Base-by-base conservation (phyloP, 2,797 vertebrate genomes). In the Sitta carolinensis region DNA sequence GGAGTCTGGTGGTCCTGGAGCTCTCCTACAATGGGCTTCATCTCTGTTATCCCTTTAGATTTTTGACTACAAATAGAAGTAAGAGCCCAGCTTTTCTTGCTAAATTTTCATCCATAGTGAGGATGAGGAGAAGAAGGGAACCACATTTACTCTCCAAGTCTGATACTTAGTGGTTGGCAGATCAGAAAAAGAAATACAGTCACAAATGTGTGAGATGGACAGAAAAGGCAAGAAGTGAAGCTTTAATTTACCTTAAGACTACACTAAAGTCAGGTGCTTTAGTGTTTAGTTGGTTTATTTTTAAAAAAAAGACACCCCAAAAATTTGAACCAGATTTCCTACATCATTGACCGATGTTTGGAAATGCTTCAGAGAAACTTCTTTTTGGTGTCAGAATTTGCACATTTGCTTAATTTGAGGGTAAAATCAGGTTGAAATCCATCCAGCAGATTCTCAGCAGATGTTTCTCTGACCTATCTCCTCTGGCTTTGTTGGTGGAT, bases 361-460 rank as follows among this genome's bases (percentile, higher is more conserved):
- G 84, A 96, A 91, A n/a, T 38, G 50, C 54, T 90, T 89, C 86
- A 94, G 72, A 92, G 82, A 76, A 93, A 50, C 34, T 30, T 69
- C 17, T 40, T 75, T 63, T 29, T 81, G 64, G 82, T 91, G 89
- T 82, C 63, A 85, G 92, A 83, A 92, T 91, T 92, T 82, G 48
- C 84, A 94, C 58, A 10, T 78, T 92, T 92, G 16, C 40, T 55
- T 93, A 91, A 92, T 88, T 84, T 84, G 73, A 69, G 55, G 66
- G 79, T 84, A 70, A 84, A 82, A 82, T 84, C 45, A 52, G 48
- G 45, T 70, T 84, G 58, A 84, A 87, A 81, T 57, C 73, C n/a
- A 54, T 52, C 55, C 64, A 47, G 68, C 78, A 79, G 47, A 48
- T 93, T 94, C 89, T 84, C 82, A 50, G 67, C 93, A 93, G 85